Conservation (phyloP, 2,113 vertebrate genomes). For the Ariopsis seemanni region DNA sequence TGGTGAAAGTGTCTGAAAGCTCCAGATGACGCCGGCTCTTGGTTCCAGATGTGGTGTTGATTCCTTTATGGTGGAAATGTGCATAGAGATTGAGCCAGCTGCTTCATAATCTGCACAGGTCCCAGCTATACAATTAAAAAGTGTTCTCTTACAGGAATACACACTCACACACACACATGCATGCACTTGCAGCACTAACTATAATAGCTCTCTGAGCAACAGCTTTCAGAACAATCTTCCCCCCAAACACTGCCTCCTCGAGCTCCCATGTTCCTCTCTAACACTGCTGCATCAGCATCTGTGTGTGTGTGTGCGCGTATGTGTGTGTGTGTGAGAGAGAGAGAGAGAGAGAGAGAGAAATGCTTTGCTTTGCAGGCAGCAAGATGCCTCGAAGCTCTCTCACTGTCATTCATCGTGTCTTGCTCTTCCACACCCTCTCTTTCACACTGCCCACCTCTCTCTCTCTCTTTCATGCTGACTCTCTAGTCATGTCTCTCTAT, state of each 20-base stretch:
- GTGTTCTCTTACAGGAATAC: constrained; percentile 6
- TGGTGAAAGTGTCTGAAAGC: not conserved
- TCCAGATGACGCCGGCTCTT: not conserved
- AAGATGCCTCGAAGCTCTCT: constrained; percentile 16
- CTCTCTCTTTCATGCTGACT: not conserved
- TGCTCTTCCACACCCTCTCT: constrained; percentile 14
- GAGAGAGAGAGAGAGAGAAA: constrained; percentile 13
- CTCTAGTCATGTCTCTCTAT: not conserved
- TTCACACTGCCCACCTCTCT: not conserved
- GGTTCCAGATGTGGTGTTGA: not conserved
- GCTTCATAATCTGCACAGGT: not conserved
- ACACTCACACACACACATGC: constrained; percentile 16
- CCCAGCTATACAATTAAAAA: not conserved
- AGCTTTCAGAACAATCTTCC: constrained; percentile 23
- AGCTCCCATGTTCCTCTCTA: not conserved
- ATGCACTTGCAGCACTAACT: not conserved
- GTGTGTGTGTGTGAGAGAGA: constrained; percentile 9
- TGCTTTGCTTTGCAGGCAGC: constrained; percentile 27
- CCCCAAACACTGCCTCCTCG: not conserved
- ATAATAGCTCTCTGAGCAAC: constrained; percentile 24
- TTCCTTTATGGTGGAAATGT: not conserved
- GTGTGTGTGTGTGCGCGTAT: constrained; percentile 23
- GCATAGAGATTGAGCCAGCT: not conserved
- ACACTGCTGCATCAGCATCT: constrained; percentile 15
- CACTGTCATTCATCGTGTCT: constrained; percentile 21